Evolutionary conservation across 2,888 invertebrate species (phyloP), one percentile per base, ranked within the genome.

Genomic region (Dasysyrphus albostriatus): DNA sequence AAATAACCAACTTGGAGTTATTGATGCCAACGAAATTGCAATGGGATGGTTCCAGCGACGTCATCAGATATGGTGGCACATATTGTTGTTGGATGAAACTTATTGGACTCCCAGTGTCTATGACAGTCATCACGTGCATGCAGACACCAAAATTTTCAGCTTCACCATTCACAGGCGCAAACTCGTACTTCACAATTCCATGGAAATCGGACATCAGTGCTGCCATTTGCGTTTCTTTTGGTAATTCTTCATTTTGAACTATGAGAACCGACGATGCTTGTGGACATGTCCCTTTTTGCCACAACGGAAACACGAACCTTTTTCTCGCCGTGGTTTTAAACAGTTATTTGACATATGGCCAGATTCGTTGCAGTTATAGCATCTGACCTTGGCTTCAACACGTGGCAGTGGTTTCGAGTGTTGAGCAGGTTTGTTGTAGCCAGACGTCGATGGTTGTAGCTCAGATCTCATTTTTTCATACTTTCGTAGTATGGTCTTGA

Each of bases 401-500:
- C 24, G 24, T 24, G 24, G 24, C 24, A 24, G 24, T 24, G 24
- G 24, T 24, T 24, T 24, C 24, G 24, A 24, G 24, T 24, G 24
- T 24, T 24, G 24, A 24, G 24, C 24, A 24, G 24, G 24, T 24
- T 3, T 1, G 24, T 24, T 24, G 24, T 24, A 67, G 9, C 8
- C 16, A 6, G 39, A 14, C 14, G 67, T 51, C 9, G 59, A 29
- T 47, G 51, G 61, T 16, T 72, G 73, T 4, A 65, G n/a, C 32
- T 79, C 65, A n/a, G 19, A 37, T 19, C 65, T 79, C 37, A 73
- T 56, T 32, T 73, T 65, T 14, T 73, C 72, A 16, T 78, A 78
- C 5, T 78, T 72, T 8, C 72, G 32, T 9, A 78, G 32, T 1
- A 44, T 47, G 16, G 37, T 9, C 14, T 78, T 78, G 0, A 79